These are phyloP conservation scores for Apostichopus japonicus DNA, from an alignment of 35 echinoderm and acorn worm species.

Conservation along the genomic window DNA sequence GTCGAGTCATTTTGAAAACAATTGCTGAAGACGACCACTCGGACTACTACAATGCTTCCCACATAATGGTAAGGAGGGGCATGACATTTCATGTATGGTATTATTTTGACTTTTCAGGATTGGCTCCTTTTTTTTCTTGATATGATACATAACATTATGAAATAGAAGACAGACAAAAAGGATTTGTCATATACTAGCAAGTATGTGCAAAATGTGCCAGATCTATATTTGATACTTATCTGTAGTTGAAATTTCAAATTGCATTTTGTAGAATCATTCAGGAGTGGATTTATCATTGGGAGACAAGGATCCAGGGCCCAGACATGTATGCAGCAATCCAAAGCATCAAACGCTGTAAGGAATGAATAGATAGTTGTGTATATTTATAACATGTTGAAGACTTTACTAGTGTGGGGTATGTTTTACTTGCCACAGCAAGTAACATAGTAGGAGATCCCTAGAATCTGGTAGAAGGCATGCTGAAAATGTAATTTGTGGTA, in stretches of 20 bases:
- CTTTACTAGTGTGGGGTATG: neutral
- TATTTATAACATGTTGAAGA: neutral
- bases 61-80: conserved; percentile 62
- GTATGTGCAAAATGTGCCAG: neutral
- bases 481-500: no score
- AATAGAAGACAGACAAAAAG: neutral
- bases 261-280: no score
- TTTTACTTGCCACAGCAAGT: neutral
- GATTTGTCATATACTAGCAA: neutral
- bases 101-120: neutral
- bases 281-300: no score
- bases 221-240: neutral
- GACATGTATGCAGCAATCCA: neutral
- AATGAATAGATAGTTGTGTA: no score
- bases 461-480: no score
- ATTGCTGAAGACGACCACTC: conserved; percentile 59
- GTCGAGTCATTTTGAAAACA: conserved; percentile 53
- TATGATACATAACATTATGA: neutral
- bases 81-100: neutral
- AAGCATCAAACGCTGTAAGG: neutral
- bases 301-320: no score
- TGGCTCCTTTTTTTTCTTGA: neutral
- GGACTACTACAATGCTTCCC: conserved; percentile 80
- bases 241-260: no score
- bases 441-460: no score